A percentile compares a stretch with the other conserved stretches of the same genome.
Evolutionary conservation across 2,797 vertebrate species (phyloP).

Genomic region (Yasuhikotakia modesta): DNA sequence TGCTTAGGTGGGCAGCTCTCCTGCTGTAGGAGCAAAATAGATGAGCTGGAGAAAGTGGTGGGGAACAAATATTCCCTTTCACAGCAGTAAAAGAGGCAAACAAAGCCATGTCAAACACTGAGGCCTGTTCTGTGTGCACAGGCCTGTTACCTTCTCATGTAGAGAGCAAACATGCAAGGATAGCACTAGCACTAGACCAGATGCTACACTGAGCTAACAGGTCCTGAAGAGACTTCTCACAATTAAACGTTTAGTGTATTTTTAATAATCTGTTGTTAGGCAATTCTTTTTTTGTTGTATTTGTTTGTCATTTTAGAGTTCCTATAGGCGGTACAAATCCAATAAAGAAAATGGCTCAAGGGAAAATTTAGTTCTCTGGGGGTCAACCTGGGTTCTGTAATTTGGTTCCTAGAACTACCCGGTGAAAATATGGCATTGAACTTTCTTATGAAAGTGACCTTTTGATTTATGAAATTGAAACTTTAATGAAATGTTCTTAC

Average conservation of each 20-base stretch:
- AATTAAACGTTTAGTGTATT: no score
- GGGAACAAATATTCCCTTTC: neutral
- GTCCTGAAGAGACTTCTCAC: neutral
- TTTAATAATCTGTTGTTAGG: no score
- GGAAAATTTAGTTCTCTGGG: no score
- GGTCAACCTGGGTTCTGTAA: no score
- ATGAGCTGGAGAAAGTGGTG: conserved; percentile 4
- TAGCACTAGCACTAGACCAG: conserved; percentile 37
- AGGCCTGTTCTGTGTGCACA: conserved; percentile 21
- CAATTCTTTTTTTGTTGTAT: no score
- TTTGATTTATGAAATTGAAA: neutral
- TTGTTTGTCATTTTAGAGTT: no score
- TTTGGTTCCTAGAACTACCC: no score
- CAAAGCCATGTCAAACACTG: conserved; percentile 23
- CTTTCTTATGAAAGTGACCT: no score
- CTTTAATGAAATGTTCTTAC: no score
- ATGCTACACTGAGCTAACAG: conserved; percentile 22
- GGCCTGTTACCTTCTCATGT: conserved; percentile 45
- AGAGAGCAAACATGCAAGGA: conserved; percentile 45
- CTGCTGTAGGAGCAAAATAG: neutral
- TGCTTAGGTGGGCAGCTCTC: neutral
- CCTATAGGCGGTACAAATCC: no score
- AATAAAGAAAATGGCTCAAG: no score
- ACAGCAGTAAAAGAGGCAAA: conserved; percentile 43
- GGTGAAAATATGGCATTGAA: no score